Conservation (phyloP, 2,888 invertebrate genomes). For the Caenorhabditis sp. region DNA sequence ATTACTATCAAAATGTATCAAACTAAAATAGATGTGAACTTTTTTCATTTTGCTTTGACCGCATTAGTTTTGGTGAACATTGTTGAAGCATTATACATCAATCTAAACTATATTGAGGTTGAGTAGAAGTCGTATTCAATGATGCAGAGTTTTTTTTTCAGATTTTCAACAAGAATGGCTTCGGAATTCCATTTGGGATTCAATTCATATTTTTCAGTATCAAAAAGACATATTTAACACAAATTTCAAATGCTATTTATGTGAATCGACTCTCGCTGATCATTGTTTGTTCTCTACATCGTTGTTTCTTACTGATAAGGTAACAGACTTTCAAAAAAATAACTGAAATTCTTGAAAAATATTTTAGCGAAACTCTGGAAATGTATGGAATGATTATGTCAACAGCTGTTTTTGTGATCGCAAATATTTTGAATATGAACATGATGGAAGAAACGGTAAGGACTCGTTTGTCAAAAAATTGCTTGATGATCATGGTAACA, state of each 20-base stretch:
- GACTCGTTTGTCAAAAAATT: too few species aligned
- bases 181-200: constrained; percentile 15
- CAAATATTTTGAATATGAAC: constrained; percentile 16
- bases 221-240: constrained; percentile 9
- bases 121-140: not conserved
- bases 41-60: constrained; percentile 18
- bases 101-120: constrained; percentile 19
- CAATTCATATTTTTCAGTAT: constrained; percentile 9
- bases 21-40: constrained; percentile 12
- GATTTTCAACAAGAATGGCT: constrained; percentile 21
- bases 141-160: not conserved
- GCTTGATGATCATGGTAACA: too few species aligned
- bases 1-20: constrained; percentile 6
- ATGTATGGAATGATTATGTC: constrained; percentile 9
- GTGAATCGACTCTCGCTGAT: constrained; percentile 11
- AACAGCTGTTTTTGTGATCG: constrained; percentile 3
- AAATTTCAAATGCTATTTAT: constrained; percentile 23
- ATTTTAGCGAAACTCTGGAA: constrained; percentile 1
- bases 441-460: constrained; percentile 10
- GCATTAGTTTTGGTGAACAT: constrained; percentile 10
- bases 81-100: constrained; percentile 10
- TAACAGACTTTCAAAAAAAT: not conserved
- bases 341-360: too few species aligned
- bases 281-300: constrained; percentile 6
- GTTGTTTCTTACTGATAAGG: constrained; percentile 8